Evolutionary conservation across 1,140 invertebrate species (phyloP), one percentile per base, ranked within the genome.

Genomic region (Drosophila ercepeae): DNA sequence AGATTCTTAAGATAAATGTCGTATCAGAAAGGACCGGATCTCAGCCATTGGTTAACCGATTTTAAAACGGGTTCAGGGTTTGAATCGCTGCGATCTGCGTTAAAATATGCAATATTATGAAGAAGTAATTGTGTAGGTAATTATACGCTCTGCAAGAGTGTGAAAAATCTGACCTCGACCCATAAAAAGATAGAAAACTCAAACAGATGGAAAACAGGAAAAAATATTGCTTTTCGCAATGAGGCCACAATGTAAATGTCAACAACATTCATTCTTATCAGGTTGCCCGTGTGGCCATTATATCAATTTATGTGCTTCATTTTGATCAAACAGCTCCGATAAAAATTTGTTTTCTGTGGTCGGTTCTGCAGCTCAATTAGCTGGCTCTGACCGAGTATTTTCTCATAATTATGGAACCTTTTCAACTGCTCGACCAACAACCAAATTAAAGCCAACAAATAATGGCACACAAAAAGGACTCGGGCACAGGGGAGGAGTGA

Each of bases 361-460:
- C 7, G 46, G 3, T 75, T 64, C 18, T 41, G 41, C 44, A 41
- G 36, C 60, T 27, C 60, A 78, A 65, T 65, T 79, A 75, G 14
- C 53, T 67, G 16, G 8, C 16, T 51, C 16, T 41, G 36, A 11
- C 29, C 6, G 51, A 16, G 44, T 25, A 41, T 57, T 32, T 46
- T 42, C 49, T 27, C 25, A 48, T 34, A 69, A 49, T 68, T 48
- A 46, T 36, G 14, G 23, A 8, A 8, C 32, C 59, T 55, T 64
- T 34, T 19, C 27, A 16, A 19, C 14, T 42, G 5, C 16, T 42
- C 39, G 36, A 8, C 39, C 14, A 18, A 16, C 25, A 67, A 51
- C 36, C 3, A 51, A 60, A 78, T 84, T 59, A 65, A 25, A 34
- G 55, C 36, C 23, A 69, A 63, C 69, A 82, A 82, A 75, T 75